Conservation (phyloP, 2,113 vertebrate genomes). For the Galeopterus variegatus region DNA sequence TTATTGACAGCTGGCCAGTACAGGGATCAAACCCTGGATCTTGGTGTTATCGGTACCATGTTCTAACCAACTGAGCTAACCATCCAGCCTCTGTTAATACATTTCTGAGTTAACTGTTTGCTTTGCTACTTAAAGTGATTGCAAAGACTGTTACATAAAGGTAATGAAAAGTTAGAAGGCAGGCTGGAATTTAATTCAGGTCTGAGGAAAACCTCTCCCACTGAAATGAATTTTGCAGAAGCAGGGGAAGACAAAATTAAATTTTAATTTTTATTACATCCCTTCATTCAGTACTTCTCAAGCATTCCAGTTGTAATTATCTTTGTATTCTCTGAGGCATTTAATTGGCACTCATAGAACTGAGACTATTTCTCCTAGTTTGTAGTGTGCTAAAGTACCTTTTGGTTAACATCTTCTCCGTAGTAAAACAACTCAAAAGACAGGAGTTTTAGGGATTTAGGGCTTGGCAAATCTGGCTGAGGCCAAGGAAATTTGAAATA, state of each 20-base stretch:
- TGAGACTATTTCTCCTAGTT: background rate
- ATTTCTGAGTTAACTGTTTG: background rate
- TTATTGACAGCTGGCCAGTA: too few relatives aligned
- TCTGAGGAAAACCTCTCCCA: background rate
- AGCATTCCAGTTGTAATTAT: background rate
- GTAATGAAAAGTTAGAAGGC: background rate
- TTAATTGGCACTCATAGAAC: background rate
- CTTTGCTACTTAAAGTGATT: constrained; percentile 10
- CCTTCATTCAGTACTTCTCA: background rate
- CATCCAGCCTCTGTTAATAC: background rate
- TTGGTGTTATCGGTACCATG: too few relatives aligned
- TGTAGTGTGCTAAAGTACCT: background rate
- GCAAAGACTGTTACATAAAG: background rate
- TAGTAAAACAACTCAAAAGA: constrained; percentile 16
- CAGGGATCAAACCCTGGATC: too few relatives aligned
- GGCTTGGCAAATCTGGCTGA: background rate
- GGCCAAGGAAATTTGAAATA: constrained; percentile 6
- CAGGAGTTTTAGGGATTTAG: background rate
- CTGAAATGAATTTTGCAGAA: background rate
- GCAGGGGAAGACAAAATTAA: background rate
- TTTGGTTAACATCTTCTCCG: background rate
- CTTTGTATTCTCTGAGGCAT: background rate
- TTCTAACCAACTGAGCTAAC: too few relatives aligned
- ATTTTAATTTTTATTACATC: background rate
- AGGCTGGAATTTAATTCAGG: too few relatives aligned